Evolutionary conservation across 2,888 invertebrate species (phyloP), one percentile per base, ranked within the genome.

Genomic region (Ectobius pallidus): DNA sequence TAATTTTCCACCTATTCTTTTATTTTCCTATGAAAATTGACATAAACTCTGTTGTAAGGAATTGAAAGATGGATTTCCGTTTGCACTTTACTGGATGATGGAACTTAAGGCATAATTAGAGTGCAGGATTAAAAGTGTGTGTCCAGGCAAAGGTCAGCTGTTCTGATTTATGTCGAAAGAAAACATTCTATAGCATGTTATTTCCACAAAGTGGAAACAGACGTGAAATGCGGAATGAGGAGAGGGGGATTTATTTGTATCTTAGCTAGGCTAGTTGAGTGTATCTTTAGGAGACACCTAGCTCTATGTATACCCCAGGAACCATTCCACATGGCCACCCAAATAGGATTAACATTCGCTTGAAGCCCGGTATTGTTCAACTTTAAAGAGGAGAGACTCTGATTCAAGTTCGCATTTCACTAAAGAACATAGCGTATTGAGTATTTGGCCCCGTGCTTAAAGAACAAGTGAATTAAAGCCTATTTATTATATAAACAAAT

Each of bases 241-340:
- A 25, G 55, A 9, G 55, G 27, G 25, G 55, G 22, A 32, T 61
- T 30, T 61, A 61, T 61, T 61, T 61, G 61, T 34, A n/a, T 61
- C 32, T 32, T 32, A 61, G 61, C 32, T 25, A 30, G 34, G 61
- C 34, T 61, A 30, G 61, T 61, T 32, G 55, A 25, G 55, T 55
- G 34, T 61, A 61, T 61, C 61, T 61, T 61, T 61, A 61, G 61
- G 61, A 30, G 61, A 22, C 55, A 55, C 55, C 55, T 55, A 27
- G 55, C 25, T 20, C 55, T 55, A 55, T 55, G 22, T 55, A 55
- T 55, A 55, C 55, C 30, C 58, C 30, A 20, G 27, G 58, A 16
- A 16, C 14, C 20, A 22, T 22, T 22, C 55, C 61, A 61, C 46
- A 46, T 46, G 61, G 61, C 61, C 18, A 61, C 61, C 61, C 61